Base-by-base conservation (phyloP, 2,113 vertebrate genomes). In the Tachycineta bicolor region DNA sequence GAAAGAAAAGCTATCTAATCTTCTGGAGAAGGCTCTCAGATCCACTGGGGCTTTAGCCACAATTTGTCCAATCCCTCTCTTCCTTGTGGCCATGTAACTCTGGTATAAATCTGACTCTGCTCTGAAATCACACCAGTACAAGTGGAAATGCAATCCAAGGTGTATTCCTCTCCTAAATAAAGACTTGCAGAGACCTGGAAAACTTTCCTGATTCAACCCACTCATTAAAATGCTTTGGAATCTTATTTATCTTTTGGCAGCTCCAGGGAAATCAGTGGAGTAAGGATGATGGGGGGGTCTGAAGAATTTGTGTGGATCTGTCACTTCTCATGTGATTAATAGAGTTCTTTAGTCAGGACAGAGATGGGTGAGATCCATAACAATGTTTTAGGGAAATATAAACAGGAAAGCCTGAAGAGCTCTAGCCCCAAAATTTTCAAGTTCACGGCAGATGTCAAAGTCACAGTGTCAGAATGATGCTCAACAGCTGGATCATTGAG, bases 1-100 rank as follows among this genome's bases (percentile, higher is more conserved):
- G 98, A 98, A 97, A 96, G 96, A 97, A 98, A 99, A 99, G 98
- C 98, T 97, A 84, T 80, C 94, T 99, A 99, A 99, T 98, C 98
- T 98, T 97, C 96, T 96, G 98, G 94, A 98, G 98, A 94, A 98
- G 97, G 98, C 91, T 97, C 96, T 97, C 91, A 97, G 98, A 98
- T 98, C 98, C 98, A 97, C 89, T 87, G 95, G 94, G 95, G 97
- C 97, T 97, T 97, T 96, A 92, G 52, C 18, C n/a, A 50, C n/a
- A 75, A 24, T 84, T 92, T 55, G n/a, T 21, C 80, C 90, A 91
- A 96, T 94, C 89, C 94, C 63, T 19, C 69, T 68, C 76, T 60
- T 93, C 59, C 75, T 73, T 81, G 64, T 14, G 4, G 29, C 70
- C 24, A 4, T 20, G 44, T 87, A 90, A 89, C 93, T 63, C 34